phyloP scores from a whole-genome alignment of 2,797 vertebrate species.

The Halcyon chelicuti region DNA sequence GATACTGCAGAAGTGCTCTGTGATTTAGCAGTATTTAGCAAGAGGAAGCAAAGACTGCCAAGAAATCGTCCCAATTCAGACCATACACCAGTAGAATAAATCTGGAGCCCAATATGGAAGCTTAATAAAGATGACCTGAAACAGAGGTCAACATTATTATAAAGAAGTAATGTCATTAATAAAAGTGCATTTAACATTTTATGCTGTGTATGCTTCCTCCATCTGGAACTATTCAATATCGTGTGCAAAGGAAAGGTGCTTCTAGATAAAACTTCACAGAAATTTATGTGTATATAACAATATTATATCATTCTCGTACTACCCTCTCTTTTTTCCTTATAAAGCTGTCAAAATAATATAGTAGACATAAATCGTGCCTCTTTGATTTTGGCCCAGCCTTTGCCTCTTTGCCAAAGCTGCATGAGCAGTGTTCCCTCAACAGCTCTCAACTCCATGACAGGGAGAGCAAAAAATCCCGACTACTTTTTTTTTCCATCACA shows the following conservation, averaged over 20 bases:
- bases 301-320: not conserved
- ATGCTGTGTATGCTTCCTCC: not conserved
- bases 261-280: conserved; percentile 15
- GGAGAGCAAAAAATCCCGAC: not conserved
- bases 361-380: not conserved
- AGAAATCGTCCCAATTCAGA: not conserved
- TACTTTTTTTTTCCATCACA: not conserved
- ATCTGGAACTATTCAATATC: conserved; percentile 31
- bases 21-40: conserved; percentile 12
- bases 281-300: not conserved
- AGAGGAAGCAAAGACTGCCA: not conserved
- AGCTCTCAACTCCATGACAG: not conserved
- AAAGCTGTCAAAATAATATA: not conserved
- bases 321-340: not conserved
- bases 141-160: not conserved
- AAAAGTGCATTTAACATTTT: conserved; percentile 20
- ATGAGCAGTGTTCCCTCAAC: rapidly evolving
- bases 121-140: not conserved
- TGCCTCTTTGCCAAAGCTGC: not conserved
- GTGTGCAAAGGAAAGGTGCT: conserved; percentile 39
- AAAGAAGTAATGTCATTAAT: not conserved
- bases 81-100: not conserved
- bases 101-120: not conserved
- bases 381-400: not conserved
- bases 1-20: not conserved